These are phyloP conservation scores for Diploscapter pachys DNA, from an alignment of 1,140 invertebrate genomes.

Conservation along the genomic window DNA sequence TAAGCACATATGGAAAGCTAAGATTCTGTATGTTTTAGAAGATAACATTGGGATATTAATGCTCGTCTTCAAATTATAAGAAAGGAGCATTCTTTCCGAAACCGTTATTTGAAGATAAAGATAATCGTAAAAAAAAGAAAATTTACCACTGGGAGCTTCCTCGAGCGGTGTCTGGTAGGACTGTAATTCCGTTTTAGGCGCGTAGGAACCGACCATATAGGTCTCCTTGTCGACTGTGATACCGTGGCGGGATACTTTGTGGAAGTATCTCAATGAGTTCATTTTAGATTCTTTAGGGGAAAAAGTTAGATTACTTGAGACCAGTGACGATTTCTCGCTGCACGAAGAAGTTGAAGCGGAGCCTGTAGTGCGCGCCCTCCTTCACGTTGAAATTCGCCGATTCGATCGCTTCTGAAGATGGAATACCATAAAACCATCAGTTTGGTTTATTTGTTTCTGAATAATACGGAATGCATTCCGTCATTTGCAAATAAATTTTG, in stretches of 20 bases:
- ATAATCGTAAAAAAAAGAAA: neutral
- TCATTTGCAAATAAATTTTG: neutral
- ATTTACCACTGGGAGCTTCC: conserved; percentile 78
- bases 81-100: too few species aligned
- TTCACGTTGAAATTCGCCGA: neutral
- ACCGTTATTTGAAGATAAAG: neutral
- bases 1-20: too few species aligned
- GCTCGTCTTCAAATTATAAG: too few species aligned
- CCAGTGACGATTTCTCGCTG: conserved; percentile 15
- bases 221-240: neutral
- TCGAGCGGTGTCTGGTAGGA: conserved; percentile 85
- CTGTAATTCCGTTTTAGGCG: conserved; percentile 84
- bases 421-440: neutral
- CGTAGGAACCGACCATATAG: conserved; percentile 88
- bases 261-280: neutral
- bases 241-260: neutral
- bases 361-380: conserved; percentile 4
- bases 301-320: neutral
- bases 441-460: too few species aligned
- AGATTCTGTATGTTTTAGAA: too few species aligned
- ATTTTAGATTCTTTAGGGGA: neutral
- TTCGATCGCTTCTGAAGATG: neutral
- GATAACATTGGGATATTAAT: too few species aligned
- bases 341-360: conserved; percentile 3
- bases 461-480: too few species aligned